Evolutionary conservation across 2,888 invertebrate genomes (phyloP).

Genomic region (Acrobeloides nanus): DNA sequence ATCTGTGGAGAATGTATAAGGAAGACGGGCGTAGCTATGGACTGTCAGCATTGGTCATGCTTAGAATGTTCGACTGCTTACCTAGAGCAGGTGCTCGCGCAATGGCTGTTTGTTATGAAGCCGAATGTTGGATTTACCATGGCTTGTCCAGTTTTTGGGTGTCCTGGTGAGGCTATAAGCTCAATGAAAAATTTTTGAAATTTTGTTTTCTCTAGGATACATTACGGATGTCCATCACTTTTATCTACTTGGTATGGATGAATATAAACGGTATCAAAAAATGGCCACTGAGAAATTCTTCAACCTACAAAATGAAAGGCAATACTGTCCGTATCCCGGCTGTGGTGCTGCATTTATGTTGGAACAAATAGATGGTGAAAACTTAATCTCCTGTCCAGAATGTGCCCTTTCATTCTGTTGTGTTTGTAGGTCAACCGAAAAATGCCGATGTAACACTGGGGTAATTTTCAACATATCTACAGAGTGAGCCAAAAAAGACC

Average conservation of each 20-base stretch:
- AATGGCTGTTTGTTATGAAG: constrained; percentile 24
- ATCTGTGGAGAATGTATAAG: constrained; percentile 29
- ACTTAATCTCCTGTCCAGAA: constrained; percentile 30
- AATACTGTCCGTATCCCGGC: constrained; percentile 31
- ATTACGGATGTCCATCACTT: constrained; percentile 41
- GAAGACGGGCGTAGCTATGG: too few species aligned
- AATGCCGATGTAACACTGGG: constrained; percentile 8
- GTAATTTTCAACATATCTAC: too few species aligned
- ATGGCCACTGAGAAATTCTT: constrained; percentile 34
- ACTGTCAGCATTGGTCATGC: constrained; percentile 33
- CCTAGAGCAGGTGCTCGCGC: constrained; percentile 19
- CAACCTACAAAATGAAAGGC: constrained; percentile 26
- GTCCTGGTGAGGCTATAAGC: constrained; percentile 19
- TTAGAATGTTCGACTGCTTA: constrained; percentile 30
- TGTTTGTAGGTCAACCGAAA: constrained; percentile 7
- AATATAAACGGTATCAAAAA: constrained; percentile 33
- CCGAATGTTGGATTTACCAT: constrained; percentile 33
- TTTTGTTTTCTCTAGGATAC: constrained; percentile 2
- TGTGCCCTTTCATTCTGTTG: constrained; percentile 19
- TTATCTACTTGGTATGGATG: constrained; percentile 29
- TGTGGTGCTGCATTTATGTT: constrained; percentile 38
- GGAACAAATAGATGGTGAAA: constrained; percentile 23
- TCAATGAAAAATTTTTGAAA: constrained; percentile 1
- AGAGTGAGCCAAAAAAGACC: too few species aligned
- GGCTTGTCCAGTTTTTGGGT: constrained; percentile 26